Conservation (phyloP, 1,140 invertebrate species). For the Melanaphis sacchari region DNA sequence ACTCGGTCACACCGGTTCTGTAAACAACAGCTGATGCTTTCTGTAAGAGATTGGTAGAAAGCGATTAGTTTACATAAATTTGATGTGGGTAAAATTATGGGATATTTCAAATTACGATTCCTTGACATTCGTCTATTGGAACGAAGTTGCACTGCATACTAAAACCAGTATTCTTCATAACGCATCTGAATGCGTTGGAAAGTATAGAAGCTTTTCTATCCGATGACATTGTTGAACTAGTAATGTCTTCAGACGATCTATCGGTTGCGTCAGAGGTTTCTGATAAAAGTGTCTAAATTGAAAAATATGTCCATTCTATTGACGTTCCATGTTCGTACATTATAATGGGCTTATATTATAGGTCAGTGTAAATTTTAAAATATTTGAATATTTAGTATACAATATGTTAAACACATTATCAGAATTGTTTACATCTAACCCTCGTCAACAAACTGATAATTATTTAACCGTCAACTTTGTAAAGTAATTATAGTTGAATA, state of each 20-base stretch:
- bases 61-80: neutral
- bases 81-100: neutral
- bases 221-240: neutral
- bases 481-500: too few relatives aligned
- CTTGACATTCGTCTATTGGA: neutral
- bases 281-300: neutral
- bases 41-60: neutral
- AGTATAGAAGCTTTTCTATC: neutral
- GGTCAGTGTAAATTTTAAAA: neutral
- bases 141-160: neutral
- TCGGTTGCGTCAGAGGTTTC: neutral
- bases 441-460: too few relatives aligned
- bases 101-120: slow-evolving; percentile 10
- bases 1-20: neutral
- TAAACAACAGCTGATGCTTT: neutral
- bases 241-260: neutral
- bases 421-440: too few relatives aligned
- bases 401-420: too few relatives aligned
- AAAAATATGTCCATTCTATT: neutral
- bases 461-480: too few relatives aligned
- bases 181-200: neutral
- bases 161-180: neutral
- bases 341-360: neutral
- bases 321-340: neutral
- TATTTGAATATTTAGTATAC: neutral